These are phyloP conservation scores for Saturnia pavonia DNA, from an alignment of 2,888 invertebrate species.

Conservation along the genomic window DNA sequence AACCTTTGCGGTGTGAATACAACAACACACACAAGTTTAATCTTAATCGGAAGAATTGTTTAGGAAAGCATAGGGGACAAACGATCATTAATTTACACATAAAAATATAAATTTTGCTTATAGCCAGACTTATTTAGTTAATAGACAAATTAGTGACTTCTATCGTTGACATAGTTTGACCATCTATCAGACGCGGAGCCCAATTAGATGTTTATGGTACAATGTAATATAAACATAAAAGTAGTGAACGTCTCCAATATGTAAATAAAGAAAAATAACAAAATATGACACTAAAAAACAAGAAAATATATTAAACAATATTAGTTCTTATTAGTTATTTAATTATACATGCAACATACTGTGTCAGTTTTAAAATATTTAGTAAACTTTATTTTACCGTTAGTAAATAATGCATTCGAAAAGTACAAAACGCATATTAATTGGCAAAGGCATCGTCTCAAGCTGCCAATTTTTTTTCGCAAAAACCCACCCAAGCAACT, in stretches of 20 bases:
- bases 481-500: conserved; percentile 53
- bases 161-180: neutral
- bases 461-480: conserved; percentile 22
- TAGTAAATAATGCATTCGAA: conserved; percentile 16
- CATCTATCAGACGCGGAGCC: neutral
- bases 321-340: conserved; percentile 3
- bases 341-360: neutral
- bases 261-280: neutral
- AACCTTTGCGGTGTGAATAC: too few relatives aligned
- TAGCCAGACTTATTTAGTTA: too few relatives aligned
- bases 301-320: neutral
- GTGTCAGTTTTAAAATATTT: conserved; percentile 1
- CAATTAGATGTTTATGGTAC: too few relatives aligned
- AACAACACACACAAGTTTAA: too few relatives aligned
- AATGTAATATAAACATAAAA: too few relatives aligned
- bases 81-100: too few relatives aligned
- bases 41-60: too few relatives aligned
- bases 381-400: conserved; percentile 6
- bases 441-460: conserved; percentile 22
- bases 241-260: neutral
- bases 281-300: neutral
- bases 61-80: too few relatives aligned
- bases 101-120: too few relatives aligned
- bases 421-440: conserved; percentile 23
- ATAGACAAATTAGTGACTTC: too few relatives aligned